Base-by-base conservation (phyloP, 1,140 invertebrate species). In the Periplaneta americana region DNA sequence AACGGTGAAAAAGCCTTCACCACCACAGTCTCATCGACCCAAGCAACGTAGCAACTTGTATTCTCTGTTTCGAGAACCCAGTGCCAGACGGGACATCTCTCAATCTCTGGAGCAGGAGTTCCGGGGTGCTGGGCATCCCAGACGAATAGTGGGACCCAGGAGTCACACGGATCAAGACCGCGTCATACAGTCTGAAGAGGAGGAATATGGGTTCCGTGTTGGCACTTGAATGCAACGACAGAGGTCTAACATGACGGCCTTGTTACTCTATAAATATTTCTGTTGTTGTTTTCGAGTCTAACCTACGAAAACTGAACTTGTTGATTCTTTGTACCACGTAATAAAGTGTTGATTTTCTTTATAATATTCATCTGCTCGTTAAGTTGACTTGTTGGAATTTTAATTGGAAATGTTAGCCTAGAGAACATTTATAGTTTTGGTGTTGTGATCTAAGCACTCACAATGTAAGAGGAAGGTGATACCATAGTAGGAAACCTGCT, bases 1-100 rank as follows among this genome's bases (percentile, higher is more conserved):
- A n/a, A 3, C 22, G 48, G 22, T 66, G 48, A 66, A 66, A n/a
- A 66, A 66, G 11, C 4, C 17, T 22, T 74, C 35, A 36, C 48
- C 48, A 66, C 22, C 48, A 66, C 22, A 66, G 28, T 33, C 37
- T 15, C 79, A 81, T 79, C 82, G 36, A 34, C 80, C 82, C 22
- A 83, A 83, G 31, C 82, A 83, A 35, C 66, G 82, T 17, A 83
- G 82, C 57, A 83, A 83, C 33, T 17, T 83, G 17, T 83, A 83
- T 39, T 83, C 82, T 13, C 57, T 83, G 36, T 83, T 83, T n/a
- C 37, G 75, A n/a, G 82, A 83, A 32, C 75, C 35, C 48, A 75
- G 80, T 31, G 75, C 39, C 1, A 34, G 82, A 22, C 35, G 75
- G 28, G 77, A 75, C 37, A 78, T 81, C 11, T 78, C 80, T 22